A percentile compares a stretch with the other conserved stretches of the same genome.
Conservation (phyloP, 2,888 invertebrate genomes). For the Papilio elwesi region DNA sequence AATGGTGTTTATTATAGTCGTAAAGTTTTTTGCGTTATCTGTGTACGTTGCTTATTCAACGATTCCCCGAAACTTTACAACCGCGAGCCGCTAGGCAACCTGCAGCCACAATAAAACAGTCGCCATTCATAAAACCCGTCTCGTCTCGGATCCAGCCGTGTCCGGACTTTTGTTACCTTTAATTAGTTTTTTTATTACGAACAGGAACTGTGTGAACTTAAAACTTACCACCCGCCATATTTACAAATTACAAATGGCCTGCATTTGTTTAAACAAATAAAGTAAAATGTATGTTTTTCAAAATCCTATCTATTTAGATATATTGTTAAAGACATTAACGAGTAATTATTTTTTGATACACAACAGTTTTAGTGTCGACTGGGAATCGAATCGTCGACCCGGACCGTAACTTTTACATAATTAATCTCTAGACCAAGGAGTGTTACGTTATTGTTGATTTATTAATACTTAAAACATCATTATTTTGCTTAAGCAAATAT, state of each 20-base stretch:
- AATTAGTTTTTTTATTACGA: constrained; percentile 32
- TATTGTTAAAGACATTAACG: no score
- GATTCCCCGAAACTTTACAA: constrained; percentile 39
- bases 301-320: no score
- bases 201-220: constrained; percentile 14
- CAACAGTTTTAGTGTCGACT: no score
- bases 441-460: no score
- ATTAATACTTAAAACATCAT: no score
- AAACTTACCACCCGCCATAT: neutral
- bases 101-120: constrained; percentile 10
- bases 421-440: no score
- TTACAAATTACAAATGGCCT: neutral
- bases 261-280: neutral
- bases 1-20: constrained; percentile 40
- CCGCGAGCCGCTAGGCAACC: constrained; percentile 20
- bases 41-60: constrained; percentile 37
- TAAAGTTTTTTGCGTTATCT: constrained; percentile 36
- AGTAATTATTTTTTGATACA: no score
- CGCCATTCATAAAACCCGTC: constrained; percentile 36
- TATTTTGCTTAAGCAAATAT: neutral
- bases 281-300: no score
- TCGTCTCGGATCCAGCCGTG: constrained; percentile 4
- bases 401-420: no score
- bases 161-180: constrained; percentile 25
- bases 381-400: no score